phyloP scores from a whole-genome alignment of 2,888 invertebrate genomes.

The Julus scanicus region DNA sequence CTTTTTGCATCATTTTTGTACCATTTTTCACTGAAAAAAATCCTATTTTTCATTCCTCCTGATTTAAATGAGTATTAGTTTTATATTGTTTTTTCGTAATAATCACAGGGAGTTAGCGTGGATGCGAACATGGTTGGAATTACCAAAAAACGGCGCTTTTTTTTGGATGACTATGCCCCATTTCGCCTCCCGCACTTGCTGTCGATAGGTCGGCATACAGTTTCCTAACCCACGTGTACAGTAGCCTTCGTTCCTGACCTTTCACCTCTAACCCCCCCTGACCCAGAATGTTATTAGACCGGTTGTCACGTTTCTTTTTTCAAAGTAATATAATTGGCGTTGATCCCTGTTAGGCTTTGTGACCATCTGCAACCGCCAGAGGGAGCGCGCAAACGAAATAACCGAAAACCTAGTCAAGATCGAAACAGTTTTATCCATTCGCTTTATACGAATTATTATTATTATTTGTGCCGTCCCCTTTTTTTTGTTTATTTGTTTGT shows the following conservation, averaged over 20 bases:
- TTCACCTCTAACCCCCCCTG: not conserved
- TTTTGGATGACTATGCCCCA: not conserved
- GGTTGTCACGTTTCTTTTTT: conserved; percentile 1
- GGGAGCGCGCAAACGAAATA: not conserved
- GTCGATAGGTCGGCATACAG: not conserved
- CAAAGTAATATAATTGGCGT: conserved; percentile 20
- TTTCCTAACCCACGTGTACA: not conserved
- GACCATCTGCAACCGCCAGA: not conserved
- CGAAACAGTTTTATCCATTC: conserved; percentile 29
- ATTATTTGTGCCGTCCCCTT: not conserved
- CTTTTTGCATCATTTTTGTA: not conserved
- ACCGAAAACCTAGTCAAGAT: conserved; percentile 34
- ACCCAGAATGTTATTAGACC: conserved; percentile 22
- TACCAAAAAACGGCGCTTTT: not conserved
- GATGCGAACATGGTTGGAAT: not conserved
- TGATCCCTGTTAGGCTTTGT: not conserved
- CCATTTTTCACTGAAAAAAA: not conserved
- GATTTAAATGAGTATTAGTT: not conserved
- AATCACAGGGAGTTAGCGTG: not conserved
- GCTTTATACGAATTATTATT: conserved; percentile 17
- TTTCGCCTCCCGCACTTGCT: not conserved
- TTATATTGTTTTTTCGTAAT: not conserved
- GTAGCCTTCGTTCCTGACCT: conserved; percentile 13
- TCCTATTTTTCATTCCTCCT: not conserved
- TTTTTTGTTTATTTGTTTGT: not conserved